Conservation (phyloP, 2,888 invertebrate species). For the Habrosyne pyritoides region DNA sequence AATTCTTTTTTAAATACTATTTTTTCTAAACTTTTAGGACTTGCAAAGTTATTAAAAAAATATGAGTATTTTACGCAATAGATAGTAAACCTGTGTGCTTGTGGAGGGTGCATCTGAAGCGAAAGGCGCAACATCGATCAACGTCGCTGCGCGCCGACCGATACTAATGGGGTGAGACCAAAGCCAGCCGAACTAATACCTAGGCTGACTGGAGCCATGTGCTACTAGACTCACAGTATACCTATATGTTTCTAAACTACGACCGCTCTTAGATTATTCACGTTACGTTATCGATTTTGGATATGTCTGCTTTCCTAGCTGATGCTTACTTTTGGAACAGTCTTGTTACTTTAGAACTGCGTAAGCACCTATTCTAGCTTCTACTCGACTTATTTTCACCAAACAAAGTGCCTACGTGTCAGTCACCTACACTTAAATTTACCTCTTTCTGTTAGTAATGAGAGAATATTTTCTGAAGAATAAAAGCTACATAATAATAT, state of each 20-base stretch:
- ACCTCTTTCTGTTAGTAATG: too few relatives aligned
- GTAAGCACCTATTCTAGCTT: too few relatives aligned
- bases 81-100: constrained; percentile 15
- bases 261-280: neutral
- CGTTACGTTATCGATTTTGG: neutral
- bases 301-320: neutral
- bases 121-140: constrained; percentile 61
- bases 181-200: constrained; percentile 38
- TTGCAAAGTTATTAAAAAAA: neutral
- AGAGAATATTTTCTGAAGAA: too few relatives aligned
- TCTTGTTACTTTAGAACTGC: too few relatives aligned
- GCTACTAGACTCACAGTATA: constrained; percentile 23
- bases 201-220: constrained; percentile 28
- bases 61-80: neutral
- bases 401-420: too few relatives aligned
- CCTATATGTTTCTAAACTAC: constrained; percentile 25
- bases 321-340: too few relatives aligned
- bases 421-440: too few relatives aligned
- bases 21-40: neutral
- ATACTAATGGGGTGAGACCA: constrained; percentile 63
- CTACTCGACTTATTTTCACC: too few relatives aligned
- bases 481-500: too few relatives aligned
- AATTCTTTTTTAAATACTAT: neutral
- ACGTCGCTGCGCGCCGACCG: constrained; percentile 56
- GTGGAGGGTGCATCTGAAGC: constrained; percentile 46